phyloP scores from a whole-genome alignment of 2,797 vertebrate species.

The Alosa sapidissima region DNA sequence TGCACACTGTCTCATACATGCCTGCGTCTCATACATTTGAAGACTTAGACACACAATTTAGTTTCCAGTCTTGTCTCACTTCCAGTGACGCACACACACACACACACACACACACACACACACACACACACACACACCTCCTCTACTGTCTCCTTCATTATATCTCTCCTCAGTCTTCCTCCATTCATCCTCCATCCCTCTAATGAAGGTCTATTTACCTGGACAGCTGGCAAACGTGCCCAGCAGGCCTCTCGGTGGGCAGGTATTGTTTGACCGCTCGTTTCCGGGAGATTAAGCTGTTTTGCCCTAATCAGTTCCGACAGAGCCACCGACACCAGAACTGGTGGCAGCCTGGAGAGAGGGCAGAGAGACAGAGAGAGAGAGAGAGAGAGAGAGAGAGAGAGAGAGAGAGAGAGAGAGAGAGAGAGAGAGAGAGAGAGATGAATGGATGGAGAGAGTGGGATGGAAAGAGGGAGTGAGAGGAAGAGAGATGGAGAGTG shows the following conservation, averaged over 20 bases:
- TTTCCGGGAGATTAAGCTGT: constrained; percentile 33
- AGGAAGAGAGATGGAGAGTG: neutral
- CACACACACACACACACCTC: neutral
- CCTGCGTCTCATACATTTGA: neutral
- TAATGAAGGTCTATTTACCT: constrained; percentile 36
- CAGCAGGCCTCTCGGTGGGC: constrained; percentile 24
- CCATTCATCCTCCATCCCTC: neutral
- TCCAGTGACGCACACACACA: neutral
- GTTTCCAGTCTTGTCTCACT: neutral
- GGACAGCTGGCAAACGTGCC: constrained; percentile 29
- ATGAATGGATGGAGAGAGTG: neutral
- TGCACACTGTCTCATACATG: neutral
- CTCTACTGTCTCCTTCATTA: neutral
- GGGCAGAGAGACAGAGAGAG: neutral
- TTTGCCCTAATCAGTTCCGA: constrained; percentile 37
- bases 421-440: neutral
- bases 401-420: neutral
- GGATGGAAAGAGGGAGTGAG: neutral
- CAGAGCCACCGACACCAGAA: neutral
- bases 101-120: neutral
- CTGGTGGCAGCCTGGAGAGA: neutral
- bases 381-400: neutral
- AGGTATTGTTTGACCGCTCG: constrained; percentile 33
- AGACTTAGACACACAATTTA: neutral
- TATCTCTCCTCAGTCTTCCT: neutral